A percentile compares a stretch with the other conserved stretches of the same genome.
phyloP scores from a whole-genome alignment of 37 sponge, comb jelly and placozoan genomes.

The Chondrilla cf. caribensis region DNA sequence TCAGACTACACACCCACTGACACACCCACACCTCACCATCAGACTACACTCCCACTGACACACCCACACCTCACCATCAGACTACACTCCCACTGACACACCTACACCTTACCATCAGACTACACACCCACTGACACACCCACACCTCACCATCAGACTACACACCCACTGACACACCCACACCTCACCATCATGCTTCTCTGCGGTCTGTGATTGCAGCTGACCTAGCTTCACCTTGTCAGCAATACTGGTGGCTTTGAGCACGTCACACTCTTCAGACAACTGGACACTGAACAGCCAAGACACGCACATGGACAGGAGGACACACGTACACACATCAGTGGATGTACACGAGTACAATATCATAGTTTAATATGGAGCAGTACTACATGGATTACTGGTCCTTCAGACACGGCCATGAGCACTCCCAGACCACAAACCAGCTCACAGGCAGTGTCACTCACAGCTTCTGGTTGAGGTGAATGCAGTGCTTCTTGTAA shows the following conservation, averaged over 20 bases:
- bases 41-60: neutral
- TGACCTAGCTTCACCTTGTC: neutral
- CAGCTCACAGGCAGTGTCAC: too few species aligned
- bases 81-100: neutral
- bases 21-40: conserved; percentile 21
- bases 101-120: neutral
- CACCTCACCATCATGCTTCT: neutral
- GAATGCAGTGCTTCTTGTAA: conserved; percentile 14
- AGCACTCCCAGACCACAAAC: too few species aligned
- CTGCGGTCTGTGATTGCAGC: neutral
- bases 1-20: too few species aligned
- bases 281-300: neutral
- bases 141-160: neutral
- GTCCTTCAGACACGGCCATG: too few species aligned
- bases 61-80: neutral
- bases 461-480: conserved; percentile 24
- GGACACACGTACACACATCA: neutral
- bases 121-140: neutral
- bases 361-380: neutral
- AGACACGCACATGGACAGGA: too few species aligned
- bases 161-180: neutral
- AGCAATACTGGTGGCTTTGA: conserved; percentile 21
- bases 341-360: neutral
- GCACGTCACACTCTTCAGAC: conserved; percentile 25
- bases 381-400: too few species aligned